Evolutionary conservation across 2,113 vertebrate genomes (phyloP).

Genomic region (Hymenochirus boettgeri): DNA sequence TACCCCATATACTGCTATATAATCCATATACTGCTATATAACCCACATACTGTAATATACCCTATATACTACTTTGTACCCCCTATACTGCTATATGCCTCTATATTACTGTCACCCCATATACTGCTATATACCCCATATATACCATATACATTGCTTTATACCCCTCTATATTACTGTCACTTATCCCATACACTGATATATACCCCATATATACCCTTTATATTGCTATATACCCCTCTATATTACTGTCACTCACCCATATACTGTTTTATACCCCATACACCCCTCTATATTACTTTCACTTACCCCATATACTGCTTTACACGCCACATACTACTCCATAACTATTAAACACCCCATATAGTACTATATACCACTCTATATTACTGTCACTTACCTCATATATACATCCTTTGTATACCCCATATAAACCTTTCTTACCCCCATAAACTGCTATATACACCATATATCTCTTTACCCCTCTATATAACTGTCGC

Average conservation of each 20-base stretch:
- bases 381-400: neutral
- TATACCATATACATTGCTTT: no score
- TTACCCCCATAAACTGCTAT: conserved; percentile 1
- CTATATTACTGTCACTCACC: neutral
- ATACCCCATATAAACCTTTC: neutral
- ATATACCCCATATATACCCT: neutral
- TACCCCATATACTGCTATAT: no score
- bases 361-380: neutral
- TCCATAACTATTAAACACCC: neutral
- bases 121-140: neutral
- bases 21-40: no score
- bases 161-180: neutral
- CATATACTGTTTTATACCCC: conserved; percentile 12
- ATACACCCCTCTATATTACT: neutral
- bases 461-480: neutral
- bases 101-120: neutral
- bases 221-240: neutral
- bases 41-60: no score
- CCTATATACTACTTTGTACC: neutral
- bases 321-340: neutral
- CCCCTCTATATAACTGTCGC: no score
- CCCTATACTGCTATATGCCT: neutral
- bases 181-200: no score
- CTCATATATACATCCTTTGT: conserved; percentile 2
- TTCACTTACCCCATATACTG: conserved; percentile 1